Evolutionary conservation across 2,113 vertebrate species (phyloP).

Genomic region (Silurus asotus): DNA sequence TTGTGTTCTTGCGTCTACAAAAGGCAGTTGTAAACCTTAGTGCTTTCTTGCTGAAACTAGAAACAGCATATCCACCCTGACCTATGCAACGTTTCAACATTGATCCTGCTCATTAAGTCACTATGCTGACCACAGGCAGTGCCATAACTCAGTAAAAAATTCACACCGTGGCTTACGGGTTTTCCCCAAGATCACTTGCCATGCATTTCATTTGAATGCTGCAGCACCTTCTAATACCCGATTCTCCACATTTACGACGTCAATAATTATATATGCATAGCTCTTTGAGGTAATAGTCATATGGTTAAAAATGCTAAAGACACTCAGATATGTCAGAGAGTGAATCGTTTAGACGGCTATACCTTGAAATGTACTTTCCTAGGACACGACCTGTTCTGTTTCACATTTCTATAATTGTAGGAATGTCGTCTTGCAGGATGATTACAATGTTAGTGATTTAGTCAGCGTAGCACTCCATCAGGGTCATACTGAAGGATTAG

Average conservation of each 20-base stretch:
- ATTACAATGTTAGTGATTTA: constrained; percentile 10
- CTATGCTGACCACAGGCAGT: constrained; percentile 25
- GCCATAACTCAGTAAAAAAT: constrained; percentile 26
- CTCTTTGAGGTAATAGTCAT: background rate
- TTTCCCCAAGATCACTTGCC: background rate
- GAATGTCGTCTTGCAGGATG: background rate
- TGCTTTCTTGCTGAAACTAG: background rate
- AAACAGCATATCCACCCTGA: background rate
- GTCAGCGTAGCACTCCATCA: constrained; percentile 12
- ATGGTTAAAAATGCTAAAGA: background rate
- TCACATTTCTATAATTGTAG: background rate
- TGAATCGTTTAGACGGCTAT: background rate
- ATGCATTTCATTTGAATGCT: background rate
- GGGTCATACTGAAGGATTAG: constrained; percentile 16
- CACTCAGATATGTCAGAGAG: background rate
- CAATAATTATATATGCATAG: background rate
- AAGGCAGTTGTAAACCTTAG: constrained; percentile 15
- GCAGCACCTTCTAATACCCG: background rate
- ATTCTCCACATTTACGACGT: background rate
- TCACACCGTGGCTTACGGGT: constrained; percentile 3
- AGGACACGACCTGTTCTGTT: background rate
- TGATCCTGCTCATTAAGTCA: constrained; percentile 3
- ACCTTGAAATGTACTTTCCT: background rate
- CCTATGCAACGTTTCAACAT: constrained; percentile 1
- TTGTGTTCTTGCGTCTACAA: constrained; percentile 18